Base-by-base conservation (phyloP, 2,888 invertebrate genomes). In the Parelbella ahira region DNA sequence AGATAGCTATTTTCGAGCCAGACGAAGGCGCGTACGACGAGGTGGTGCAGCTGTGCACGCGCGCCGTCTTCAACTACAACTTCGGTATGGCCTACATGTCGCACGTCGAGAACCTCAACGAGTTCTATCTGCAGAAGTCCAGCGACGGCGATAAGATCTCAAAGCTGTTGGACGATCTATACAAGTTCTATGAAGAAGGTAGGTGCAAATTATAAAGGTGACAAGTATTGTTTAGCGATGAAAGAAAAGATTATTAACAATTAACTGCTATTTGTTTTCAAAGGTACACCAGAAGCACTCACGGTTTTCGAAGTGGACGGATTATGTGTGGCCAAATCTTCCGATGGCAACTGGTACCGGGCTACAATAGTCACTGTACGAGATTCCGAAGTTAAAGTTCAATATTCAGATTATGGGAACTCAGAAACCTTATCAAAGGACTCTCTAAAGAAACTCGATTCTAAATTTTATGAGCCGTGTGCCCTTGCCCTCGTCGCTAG, bases 351-450 rank as follows among this genome's bases (percentile, higher is more conserved):
- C 64, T 94, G 93, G 93, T 93, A 93, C 61, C 88, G 94, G 28
- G 92, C 89, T 1, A 88, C 83, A 46, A 86, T 93, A 9, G 20
- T 83, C 5, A 71, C 70, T 30, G 56, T 70, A 2, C 76, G 80
- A 6, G 88, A 89, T 7, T 68, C 70, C 0, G 76, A 73, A 8
- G 86, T 81, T 9, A 80, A 70, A 11, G 88, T 93, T 0, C 87
- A 88, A 38, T 93, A 89, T 60, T 64, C 92, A 0, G 94, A 94
- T 66, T 94, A 93, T 48, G 94, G 94, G 21, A 93, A 93, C 62
- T 68, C 76, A 0, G 93, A 94, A 68, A 70, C 75, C 2, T 60
- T 94, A 0, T 43, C 81, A 0, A 68, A 56, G 41, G 77, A 66
- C 1, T 68, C 76, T 1, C 37, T 91, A 0, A 90, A 88, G 57